These are phyloP conservation scores for Ornithoptera alexandrae DNA, from an alignment of 2,888 invertebrate species.

Conservation along the genomic window DNA sequence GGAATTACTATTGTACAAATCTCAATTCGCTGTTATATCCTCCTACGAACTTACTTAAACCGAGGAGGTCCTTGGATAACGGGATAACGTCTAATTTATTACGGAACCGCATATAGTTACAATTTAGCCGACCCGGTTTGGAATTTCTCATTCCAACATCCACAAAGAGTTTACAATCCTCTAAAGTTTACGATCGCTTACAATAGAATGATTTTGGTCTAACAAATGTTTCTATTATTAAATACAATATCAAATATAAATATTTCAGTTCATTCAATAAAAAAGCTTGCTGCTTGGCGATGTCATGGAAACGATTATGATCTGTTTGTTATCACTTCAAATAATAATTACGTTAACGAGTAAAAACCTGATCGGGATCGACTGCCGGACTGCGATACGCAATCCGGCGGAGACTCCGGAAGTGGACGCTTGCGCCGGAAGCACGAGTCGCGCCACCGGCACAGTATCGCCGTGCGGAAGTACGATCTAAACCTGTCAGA, in stretches of 20 bases:
- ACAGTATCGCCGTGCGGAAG: slow-evolving; percentile 83
- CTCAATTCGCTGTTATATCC: slow-evolving; percentile 18
- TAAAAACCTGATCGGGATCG: slow-evolving; percentile 82
- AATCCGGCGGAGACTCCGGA: slow-evolving; percentile 75
- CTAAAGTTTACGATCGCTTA: neutral
- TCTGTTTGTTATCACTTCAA: slow-evolving; percentile 59
- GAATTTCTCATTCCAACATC: neutral
- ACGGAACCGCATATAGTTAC: neutral
- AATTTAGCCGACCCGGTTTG: neutral
- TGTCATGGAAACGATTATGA: slow-evolving; percentile 39
- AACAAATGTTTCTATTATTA: neutral
- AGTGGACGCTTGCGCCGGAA: slow-evolving; percentile 62
- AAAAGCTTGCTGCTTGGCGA: neutral
- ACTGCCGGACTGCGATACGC: slow-evolving; percentile 77
- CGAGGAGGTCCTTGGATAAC: slow-evolving; percentile 14
- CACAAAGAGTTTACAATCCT: neutral
- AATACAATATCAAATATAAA: neutral
- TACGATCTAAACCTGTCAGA: slow-evolving; percentile 83
- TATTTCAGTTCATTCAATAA: neutral
- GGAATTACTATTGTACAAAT: slow-evolving; percentile 9
- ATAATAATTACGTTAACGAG: slow-evolving; percentile 81
- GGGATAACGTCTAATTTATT: slow-evolving; percentile 16
- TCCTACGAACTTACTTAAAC: slow-evolving; percentile 15
- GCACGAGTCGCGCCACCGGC: slow-evolving; percentile 77
- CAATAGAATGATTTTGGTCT: too few species aligned